Percentiles rank a stretch among this genome's conserved stretches.
phyloP scores from a whole-genome alignment of 2,888 invertebrate genomes.

The Merodon equestris region DNA sequence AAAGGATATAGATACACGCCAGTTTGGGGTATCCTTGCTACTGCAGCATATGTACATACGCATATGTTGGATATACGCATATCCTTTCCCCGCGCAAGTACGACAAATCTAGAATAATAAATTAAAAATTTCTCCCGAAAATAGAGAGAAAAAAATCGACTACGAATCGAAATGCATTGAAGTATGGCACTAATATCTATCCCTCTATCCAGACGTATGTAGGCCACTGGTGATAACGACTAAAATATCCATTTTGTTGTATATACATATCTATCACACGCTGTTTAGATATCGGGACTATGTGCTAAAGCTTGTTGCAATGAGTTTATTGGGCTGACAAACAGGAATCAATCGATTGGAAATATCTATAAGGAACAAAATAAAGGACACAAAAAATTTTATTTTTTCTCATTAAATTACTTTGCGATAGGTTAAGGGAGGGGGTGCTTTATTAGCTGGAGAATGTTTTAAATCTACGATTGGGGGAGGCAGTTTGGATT shows the following conservation, averaged over 20 bases:
- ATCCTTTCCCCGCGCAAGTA: conserved; percentile 45
- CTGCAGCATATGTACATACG: conserved; percentile 11
- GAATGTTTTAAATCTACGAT: no score
- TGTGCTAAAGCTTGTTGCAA: conserved; percentile 22
- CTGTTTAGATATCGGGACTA: conserved; percentile 2
- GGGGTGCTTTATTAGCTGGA: no score
- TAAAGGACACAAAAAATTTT: neutral
- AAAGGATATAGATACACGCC: conserved; percentile 48
- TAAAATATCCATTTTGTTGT: no score
- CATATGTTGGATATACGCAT: neutral
- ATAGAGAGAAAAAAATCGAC: conserved; percentile 15
- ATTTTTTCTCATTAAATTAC: no score
- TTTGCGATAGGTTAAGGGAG: no score
- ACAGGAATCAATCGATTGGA: conserved; percentile 68
- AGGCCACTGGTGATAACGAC: conserved; percentile 14
- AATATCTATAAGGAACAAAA: conserved; percentile 46
- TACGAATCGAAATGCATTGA: conserved; percentile 38
- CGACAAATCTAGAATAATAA: conserved; percentile 65
- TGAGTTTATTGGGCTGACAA: conserved; percentile 56
- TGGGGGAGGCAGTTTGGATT: no score
- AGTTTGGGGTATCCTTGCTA: conserved; percentile 17
- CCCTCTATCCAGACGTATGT: neutral
- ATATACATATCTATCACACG: neutral
- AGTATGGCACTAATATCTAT: conserved; percentile 26
- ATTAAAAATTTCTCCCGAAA: conserved; percentile 61